These are phyloP conservation scores for Ageneiosus marmoratus DNA, from an alignment of 2,113 vertebrate genomes.

Conservation along the genomic window DNA sequence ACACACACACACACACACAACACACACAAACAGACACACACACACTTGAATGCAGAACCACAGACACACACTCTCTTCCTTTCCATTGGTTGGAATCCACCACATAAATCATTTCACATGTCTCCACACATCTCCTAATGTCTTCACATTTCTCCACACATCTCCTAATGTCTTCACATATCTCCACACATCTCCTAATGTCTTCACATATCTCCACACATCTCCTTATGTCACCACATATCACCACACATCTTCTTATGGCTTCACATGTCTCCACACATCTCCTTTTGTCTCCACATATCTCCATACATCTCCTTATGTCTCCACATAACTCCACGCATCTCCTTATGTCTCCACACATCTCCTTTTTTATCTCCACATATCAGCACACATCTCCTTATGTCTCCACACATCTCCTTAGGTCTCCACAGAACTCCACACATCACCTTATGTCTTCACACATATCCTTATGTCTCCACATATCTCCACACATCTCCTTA, in stretches of 20 bases:
- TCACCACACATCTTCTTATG: not conserved
- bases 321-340: not conserved
- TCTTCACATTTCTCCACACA: not conserved
- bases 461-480: not conserved
- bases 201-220: not conserved
- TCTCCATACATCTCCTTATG: not conserved
- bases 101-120: not conserved
- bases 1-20: constrained; percentile 11
- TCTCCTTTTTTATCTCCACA: not conserved
- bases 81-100: not conserved
- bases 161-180: not conserved
- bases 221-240: not conserved
- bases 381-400: not conserved
- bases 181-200: not conserved
- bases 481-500: not conserved
- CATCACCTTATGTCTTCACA: not conserved
- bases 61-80: not conserved
- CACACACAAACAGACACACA: not conserved
- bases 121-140: not conserved
- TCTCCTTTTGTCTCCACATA: not conserved
- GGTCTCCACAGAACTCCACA: not conserved
- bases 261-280: not conserved
- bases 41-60: not conserved
- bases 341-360: not conserved
- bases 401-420: not conserved